A percentile compares a stretch with the other conserved stretches of the same genome.
Evolutionary conservation across 2,888 invertebrate species (phyloP).

Genomic region (Rosalia funebris): DNA sequence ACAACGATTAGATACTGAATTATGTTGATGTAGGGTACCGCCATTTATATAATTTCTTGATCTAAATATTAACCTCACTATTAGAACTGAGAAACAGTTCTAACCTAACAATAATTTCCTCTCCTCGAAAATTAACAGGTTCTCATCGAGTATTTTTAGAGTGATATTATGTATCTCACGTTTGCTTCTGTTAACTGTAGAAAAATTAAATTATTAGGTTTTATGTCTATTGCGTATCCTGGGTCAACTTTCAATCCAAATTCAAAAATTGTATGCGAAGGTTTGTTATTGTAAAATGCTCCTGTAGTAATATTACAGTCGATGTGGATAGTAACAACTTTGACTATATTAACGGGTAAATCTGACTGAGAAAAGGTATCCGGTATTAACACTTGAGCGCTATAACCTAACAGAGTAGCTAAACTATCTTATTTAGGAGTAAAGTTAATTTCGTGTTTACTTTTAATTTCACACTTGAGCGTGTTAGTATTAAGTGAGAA

Average conservation of each 20-base stretch:
- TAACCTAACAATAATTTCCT: conserved; percentile 41
- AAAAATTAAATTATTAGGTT: conserved; percentile 54
- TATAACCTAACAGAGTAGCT: too few species aligned
- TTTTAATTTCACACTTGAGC: too few species aligned
- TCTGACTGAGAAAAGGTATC: too few species aligned
- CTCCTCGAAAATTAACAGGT: conserved; percentile 47
- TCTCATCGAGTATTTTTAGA: conserved; percentile 48
- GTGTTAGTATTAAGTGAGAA: too few species aligned
- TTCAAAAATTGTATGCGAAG: conserved; percentile 23
- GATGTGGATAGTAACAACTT: too few species aligned
- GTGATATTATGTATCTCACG: conserved; percentile 47
- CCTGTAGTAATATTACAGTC: neutral
- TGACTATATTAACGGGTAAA: too few species aligned
- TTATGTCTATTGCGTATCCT: conserved; percentile 56
- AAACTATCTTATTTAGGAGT: too few species aligned
- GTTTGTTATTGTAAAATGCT: neutral
- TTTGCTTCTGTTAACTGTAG: conserved; percentile 44
- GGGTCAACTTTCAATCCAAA: conserved; percentile 46
- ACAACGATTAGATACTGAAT: conserved; percentile 2
- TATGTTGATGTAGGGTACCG: neutral
- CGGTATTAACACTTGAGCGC: too few species aligned
- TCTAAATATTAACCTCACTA: conserved; percentile 2
- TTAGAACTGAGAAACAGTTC: conserved; percentile 39
- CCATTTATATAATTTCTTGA: neutral
- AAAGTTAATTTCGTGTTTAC: too few species aligned